Evolutionary conservation across 2,797 vertebrate species (phyloP).

Genomic region (Acanthurus lineatus): DNA sequence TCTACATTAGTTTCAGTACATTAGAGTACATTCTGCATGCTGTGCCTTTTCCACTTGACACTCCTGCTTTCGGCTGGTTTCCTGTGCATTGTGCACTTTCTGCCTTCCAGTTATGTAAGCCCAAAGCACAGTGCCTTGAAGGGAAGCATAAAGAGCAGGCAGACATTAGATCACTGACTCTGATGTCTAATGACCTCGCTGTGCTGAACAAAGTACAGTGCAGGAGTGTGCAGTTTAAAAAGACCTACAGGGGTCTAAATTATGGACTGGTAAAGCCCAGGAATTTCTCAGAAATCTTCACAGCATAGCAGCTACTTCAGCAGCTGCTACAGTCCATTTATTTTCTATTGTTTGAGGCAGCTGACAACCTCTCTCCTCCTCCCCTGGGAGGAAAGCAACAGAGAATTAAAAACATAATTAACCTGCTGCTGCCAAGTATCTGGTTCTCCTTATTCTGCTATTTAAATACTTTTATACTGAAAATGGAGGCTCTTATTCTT

Average conservation of each 20-base stretch:
- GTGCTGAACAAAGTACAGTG: slow-evolving; percentile 6
- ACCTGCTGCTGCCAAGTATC: slow-evolving; percentile 25
- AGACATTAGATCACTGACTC: slow-evolving; percentile 50
- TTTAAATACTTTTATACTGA: slow-evolving; percentile 6
- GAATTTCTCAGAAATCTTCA: slow-evolving; percentile 27
- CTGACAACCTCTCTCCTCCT: slow-evolving; percentile 21
- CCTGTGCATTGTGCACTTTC: slow-evolving; percentile 54
- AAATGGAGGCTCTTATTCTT: background rate
- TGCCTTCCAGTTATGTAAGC: slow-evolving; percentile 67
- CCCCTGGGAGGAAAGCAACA: slow-evolving; percentile 20
- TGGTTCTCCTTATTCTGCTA: background rate
- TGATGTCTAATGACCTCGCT: slow-evolving; percentile 37
- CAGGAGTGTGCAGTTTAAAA: slow-evolving; percentile 4
- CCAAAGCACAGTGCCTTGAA: slow-evolving; percentile 41
- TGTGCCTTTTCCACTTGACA: slow-evolving; percentile 44
- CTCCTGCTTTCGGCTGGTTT: slow-evolving; percentile 55
- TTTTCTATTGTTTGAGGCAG: slow-evolving; percentile 39
- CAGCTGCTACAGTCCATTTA: slow-evolving; percentile 32
- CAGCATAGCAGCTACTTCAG: slow-evolving; percentile 26
- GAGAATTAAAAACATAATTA: slow-evolving; percentile 43
- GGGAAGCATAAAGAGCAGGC: slow-evolving; percentile 49
- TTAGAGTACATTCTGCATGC: slow-evolving; percentile 1
- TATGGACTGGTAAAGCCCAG: slow-evolving; percentile 13
- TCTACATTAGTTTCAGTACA: slow-evolving; percentile 11
- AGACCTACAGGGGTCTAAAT: slow-evolving; percentile 4